Conservation (phyloP, 2,113 vertebrate species). For the Rhombomys opimus region DNA sequence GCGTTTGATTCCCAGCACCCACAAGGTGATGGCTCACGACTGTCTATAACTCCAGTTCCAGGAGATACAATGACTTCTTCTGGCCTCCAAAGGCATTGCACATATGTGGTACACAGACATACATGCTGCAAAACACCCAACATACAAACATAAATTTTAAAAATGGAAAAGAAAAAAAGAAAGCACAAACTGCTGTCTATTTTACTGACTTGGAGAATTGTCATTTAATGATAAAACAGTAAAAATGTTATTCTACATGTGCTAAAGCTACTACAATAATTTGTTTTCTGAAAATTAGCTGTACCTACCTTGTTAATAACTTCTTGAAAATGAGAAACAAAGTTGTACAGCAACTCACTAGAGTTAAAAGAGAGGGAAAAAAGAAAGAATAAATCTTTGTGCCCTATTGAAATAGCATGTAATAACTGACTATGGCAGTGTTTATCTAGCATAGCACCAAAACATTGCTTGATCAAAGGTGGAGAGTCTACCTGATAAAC, state of each 20-base stretch:
- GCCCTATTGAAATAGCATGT: constrained; percentile 55
- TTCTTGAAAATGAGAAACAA: constrained; percentile 88
- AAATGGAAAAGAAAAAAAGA: constrained; percentile 49
- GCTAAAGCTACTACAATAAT: constrained; percentile 26
- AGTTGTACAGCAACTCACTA: constrained; percentile 90
- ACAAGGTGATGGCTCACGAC: background rate
- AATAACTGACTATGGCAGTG: constrained; percentile 21
- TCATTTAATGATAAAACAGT: constrained; percentile 54
- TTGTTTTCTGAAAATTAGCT: constrained; percentile 52
- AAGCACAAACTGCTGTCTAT: constrained; percentile 5
- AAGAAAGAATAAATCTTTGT: constrained; percentile 50
- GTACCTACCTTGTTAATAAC: constrained; percentile 91
- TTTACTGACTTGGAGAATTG: constrained; percentile 43
- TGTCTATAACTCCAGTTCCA: background rate
- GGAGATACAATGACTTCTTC: too few species aligned
- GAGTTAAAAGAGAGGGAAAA: constrained; percentile 74
- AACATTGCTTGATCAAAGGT: background rate
- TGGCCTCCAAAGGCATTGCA: background rate
- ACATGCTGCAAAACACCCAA: background rate
- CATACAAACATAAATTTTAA: background rate
- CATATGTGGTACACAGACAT: background rate
- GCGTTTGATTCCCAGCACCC: background rate
- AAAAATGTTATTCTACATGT: constrained; percentile 23
- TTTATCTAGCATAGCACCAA: background rate
- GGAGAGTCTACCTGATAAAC: constrained; percentile 3